A percentile compares a stretch with the other conserved stretches of the same genome.
phyloP scores from a whole-genome alignment of 2,797 vertebrate species.

The Crenuchus spilurus region DNA sequence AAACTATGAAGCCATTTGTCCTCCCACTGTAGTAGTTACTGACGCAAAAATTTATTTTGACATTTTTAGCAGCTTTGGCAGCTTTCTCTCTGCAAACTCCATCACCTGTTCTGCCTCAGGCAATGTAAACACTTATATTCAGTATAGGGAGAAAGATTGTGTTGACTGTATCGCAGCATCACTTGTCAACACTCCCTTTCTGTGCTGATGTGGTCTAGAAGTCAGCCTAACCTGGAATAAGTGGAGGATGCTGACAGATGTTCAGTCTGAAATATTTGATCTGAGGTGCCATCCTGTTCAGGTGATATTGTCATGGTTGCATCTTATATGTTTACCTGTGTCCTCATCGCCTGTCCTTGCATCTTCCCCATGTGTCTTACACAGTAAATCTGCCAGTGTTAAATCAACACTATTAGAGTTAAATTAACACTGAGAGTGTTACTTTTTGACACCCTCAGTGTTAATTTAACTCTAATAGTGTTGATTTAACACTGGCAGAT shows the following conservation, averaged over 20 bases:
- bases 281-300: not conserved
- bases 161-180: not conserved
- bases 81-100: not conserved
- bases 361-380: no score
- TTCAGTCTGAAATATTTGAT: not conserved
- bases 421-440: no score
- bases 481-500: no score
- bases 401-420: no score
- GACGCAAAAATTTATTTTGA: slow-evolving; percentile 11
- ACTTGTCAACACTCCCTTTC: not conserved
- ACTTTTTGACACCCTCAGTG: no score
- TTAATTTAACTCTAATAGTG: no score
- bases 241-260: not conserved
- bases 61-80: not conserved
- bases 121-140: not conserved
- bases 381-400: no score
- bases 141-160: not conserved
- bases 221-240: no score
- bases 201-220: not conserved
- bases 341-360: no score
- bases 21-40: not conserved
- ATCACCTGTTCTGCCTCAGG: not conserved
- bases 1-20: not conserved
- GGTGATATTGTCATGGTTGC: not conserved
- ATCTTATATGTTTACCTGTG: no score